These are phyloP conservation scores for Varanus salvator DNA, from an alignment of 2,113 vertebrate species.

Conservation along the genomic window DNA sequence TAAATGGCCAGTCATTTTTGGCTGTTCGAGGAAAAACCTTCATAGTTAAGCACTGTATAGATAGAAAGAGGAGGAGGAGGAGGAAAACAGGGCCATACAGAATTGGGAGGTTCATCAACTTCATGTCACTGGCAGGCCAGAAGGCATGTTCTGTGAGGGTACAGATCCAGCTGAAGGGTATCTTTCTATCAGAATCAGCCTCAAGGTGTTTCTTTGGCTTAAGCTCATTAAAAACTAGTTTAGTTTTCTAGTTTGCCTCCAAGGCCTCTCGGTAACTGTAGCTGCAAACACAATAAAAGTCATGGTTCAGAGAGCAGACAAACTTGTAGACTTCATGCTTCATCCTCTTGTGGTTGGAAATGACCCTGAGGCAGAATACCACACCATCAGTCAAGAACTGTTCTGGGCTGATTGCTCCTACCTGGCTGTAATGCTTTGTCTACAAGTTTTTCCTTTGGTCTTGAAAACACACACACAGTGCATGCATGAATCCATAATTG, in stretches of 20 bases:
- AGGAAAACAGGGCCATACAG: not conserved
- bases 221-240: conserved; percentile 31
- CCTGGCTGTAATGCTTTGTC: not conserved
- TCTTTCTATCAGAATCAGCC: conserved; percentile 44
- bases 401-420: not conserved
- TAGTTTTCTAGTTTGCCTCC: not conserved
- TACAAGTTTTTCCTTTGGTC: not conserved
- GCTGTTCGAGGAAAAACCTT: conserved; percentile 25
- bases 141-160: not conserved
- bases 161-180: not conserved
- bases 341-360: not conserved
- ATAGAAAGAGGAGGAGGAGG: conserved; percentile 9
- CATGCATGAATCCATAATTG: not conserved
- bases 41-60: not conserved
- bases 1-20: conserved; percentile 23
- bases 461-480: not conserved
- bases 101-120: conserved; percentile 8
- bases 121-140: not conserved
- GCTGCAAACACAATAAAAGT: conserved; percentile 16
- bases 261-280: conserved; percentile 1
- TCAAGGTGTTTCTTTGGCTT: conserved; percentile 43
- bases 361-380: not conserved
- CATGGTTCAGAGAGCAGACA: conserved; percentile 28
- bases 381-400: not conserved
- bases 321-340: conserved; percentile 12